Conservation (phyloP, 2,888 invertebrate genomes). For the Euclidia mi region DNA sequence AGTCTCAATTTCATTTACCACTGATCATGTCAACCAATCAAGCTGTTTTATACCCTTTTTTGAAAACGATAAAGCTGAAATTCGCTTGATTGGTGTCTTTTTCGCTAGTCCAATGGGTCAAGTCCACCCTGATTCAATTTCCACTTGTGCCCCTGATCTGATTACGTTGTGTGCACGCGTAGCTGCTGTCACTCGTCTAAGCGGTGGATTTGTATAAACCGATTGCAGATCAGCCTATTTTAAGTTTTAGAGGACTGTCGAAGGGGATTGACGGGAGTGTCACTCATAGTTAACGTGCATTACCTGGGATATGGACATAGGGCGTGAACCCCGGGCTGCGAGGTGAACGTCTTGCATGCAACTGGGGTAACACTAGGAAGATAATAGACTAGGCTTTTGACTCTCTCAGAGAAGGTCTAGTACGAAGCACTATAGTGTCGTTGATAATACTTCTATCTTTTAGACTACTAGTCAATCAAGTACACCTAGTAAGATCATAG, state of each 20-base stretch:
- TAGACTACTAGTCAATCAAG: too few species aligned
- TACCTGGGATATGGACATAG: too few species aligned
- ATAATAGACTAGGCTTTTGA: too few species aligned
- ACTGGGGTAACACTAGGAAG: too few species aligned
- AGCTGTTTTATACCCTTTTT: conserved; percentile 35
- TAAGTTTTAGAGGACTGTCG: conserved; percentile 1
- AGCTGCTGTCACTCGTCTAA: conserved; percentile 52
- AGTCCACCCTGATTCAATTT: conserved; percentile 86
- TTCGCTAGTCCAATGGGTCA: conserved; percentile 74
- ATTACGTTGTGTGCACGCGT: conserved; percentile 79
- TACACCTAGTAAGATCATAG: too few species aligned
- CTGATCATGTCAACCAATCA: conserved; percentile 3
- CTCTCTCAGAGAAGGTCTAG: too few species aligned
- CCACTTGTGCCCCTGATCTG: conserved; percentile 82
- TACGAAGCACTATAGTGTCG: too few species aligned
- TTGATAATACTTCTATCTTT: too few species aligned
- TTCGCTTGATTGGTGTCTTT: conserved; percentile 24
- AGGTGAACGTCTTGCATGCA: too few species aligned
- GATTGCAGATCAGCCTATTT: conserved; percentile 31
- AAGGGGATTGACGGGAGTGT: neutral
- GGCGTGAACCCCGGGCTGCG: too few species aligned
- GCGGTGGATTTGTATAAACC: conserved; percentile 46
- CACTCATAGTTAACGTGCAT: neutral
- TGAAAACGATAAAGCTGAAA: conserved; percentile 28
- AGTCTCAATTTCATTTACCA: conserved; percentile 6